These are phyloP conservation scores for Tillus elongatus DNA, from an alignment of 2,888 invertebrate species.

Conservation along the genomic window DNA sequence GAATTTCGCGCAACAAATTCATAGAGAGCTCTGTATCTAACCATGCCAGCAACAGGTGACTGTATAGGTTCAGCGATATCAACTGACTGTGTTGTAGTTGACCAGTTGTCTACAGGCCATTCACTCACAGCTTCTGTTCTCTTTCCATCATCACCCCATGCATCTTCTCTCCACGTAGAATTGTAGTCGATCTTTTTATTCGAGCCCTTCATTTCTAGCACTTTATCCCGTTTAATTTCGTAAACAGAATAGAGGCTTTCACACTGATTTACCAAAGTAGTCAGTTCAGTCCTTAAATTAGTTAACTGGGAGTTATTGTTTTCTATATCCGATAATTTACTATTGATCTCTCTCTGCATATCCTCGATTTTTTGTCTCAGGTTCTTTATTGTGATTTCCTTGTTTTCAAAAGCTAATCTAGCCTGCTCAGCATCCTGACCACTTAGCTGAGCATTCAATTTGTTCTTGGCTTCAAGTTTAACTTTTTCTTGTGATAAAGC, in stretches of 20 bases:
- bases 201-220: slow-evolving; percentile 40
- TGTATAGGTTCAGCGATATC: slow-evolving; percentile 27
- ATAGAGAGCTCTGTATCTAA: slow-evolving; percentile 82
- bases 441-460: slow-evolving; percentile 44
- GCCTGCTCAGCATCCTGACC: slow-evolving; percentile 46
- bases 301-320: slow-evolving; percentile 67
- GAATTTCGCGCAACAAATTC: slow-evolving; percentile 86
- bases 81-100: slow-evolving; percentile 26
- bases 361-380: slow-evolving; percentile 60
- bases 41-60: slow-evolving; percentile 46
- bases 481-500: slow-evolving; percentile 76
- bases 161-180: slow-evolving; percentile 53
- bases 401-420: slow-evolving; percentile 56
- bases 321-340: slow-evolving; percentile 72
- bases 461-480: slow-evolving; percentile 65
- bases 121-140: slow-evolving; percentile 34
- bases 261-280: slow-evolving; percentile 59
- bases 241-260: slow-evolving; percentile 58
- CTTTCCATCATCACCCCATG: slow-evolving; percentile 36
- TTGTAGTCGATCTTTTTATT: slow-evolving; percentile 36
- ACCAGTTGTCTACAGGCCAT: slow-evolving; percentile 45
- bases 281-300: slow-evolving; percentile 61
- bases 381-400: slow-evolving; percentile 54
- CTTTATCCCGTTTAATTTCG: slow-evolving; percentile 53
- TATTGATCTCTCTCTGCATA: slow-evolving; percentile 66